Base-by-base conservation (phyloP, 2,888 invertebrate species). In the Mesopsocus fuscifrons region DNA sequence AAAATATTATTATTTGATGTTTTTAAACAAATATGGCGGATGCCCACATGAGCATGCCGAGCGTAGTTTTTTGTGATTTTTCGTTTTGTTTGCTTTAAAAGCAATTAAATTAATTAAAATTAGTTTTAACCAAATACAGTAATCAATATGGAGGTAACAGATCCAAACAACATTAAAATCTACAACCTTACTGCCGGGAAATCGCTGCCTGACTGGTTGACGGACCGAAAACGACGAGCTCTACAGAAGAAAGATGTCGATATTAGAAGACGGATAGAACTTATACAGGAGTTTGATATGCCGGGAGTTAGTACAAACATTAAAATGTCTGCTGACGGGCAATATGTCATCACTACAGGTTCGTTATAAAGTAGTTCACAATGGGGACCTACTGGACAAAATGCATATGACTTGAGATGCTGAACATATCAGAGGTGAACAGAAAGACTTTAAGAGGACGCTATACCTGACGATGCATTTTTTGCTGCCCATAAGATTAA, bases 251-350 rank as follows among this genome's bases (percentile, higher is more conserved):
- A 87, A 61, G 81, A 91, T 75, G 77, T 82, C 31, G 71, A 92
- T 58, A 69, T 95, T 40, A 69, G 91, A 51, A 72, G 83, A 51
- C 71, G 92, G 55, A 89, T 99, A 52, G 89, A 97, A 62, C 73
- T 98, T 33, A 87, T 99, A 50, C 98, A 99, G 64, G 98, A 98
- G 58, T 98, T 99, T 69, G 89, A 94, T 52, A 98, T 98, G 98
- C 97, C 98, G 20, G 88, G 79, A 41, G 72, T 97, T 1, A 91
- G 92, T 56, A 81, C 79, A 15, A 74, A 75, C 42, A 69, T 99
- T 18, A 70, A 75, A 54, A 71, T 88, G 49, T 85, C 95, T 6
- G 78, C 72, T 52, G 95, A 99, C 68, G 84, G 87, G 15, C 82
- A 94, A 50, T 94, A 84, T 57, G 77, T 98, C 47, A 66, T 94